Evolutionary conservation across 2,113 vertebrate species (phyloP), one percentile per base, ranked within the genome.

Genomic region (Platycercus adscitus): DNA sequence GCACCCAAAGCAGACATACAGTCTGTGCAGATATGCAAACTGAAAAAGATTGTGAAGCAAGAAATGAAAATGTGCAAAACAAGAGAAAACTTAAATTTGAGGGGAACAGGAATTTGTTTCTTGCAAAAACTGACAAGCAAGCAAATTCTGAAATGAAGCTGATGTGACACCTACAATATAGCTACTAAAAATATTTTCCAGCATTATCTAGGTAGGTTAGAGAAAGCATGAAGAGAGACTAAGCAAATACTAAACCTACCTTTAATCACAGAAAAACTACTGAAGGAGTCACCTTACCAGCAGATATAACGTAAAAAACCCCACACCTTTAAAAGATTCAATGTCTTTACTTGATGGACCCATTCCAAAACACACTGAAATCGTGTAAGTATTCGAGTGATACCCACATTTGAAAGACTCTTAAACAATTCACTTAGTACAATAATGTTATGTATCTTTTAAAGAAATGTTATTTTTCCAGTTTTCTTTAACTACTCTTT

Each of bases 401-500:
- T 20, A 91, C 23, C 17, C 52, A 76, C 25, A 76, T 43, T 25
- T 44, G 31, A 87, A 76, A 8, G 4, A 33, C 43, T 68, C 58
- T 31, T 58, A 46, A 87, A 82, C 33, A 68, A 79, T 44, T 76
- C 19, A 44, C 43, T 72, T 13, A 29, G 52, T 46, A 83, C 43
- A 77, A 29, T 37, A 73, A 63, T 31, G n/a, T 7, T 56, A 21
- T 20, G 19, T 70, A 35, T 52, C 82, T 84, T 94, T 43, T 19
- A 58, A 83, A 86, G 3, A 66, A 5, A 58, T 60, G 68, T 70
- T 53, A 52, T 72, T 94, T 77, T 86, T 71, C 35, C 68, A 60
- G 46, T 66, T 79, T 88, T 65, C 43, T 83, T 90, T 78, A 81
- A 58, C n/a, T 37, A 78, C 13, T 83, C 23, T 83, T 91, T 64